phyloP scores from a whole-genome alignment of 2,797 vertebrate genomes.

The Pterois miles region DNA sequence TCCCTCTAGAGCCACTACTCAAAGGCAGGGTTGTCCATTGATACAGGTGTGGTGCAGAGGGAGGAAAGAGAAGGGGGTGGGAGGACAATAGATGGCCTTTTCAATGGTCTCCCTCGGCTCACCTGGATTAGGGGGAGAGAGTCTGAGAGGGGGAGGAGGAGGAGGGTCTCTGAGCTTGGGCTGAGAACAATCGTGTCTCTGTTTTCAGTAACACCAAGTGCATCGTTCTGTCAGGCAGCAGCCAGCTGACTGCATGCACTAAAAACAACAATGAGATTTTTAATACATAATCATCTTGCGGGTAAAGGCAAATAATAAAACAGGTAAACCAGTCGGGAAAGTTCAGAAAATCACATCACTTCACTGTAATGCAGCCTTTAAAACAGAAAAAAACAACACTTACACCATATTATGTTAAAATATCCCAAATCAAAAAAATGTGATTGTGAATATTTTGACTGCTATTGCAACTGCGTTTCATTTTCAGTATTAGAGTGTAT shows the following conservation, averaged over 20 bases:
- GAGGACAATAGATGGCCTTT: constrained; percentile 70
- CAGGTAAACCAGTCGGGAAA: too few species aligned
- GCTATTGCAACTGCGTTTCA: too few species aligned
- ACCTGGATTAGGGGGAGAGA: constrained; percentile 63
- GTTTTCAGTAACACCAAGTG: constrained; percentile 63
- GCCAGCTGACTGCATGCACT: constrained; percentile 43
- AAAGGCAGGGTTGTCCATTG: constrained; percentile 67
- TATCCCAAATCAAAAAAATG: too few species aligned
- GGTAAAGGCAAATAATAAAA: too few species aligned
- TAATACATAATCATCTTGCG: too few species aligned
- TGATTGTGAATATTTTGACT: too few species aligned
- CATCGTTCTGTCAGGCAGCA: constrained; percentile 58
- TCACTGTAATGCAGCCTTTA: too few species aligned
- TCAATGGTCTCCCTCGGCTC: constrained; percentile 51
- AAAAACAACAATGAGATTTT: constrained; percentile 21
- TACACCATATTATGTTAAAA: too few species aligned
- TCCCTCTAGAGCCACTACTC: constrained; percentile 62
- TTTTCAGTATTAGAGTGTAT: too few species aligned
- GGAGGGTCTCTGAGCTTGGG: constrained; percentile 45
- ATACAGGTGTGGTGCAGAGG: constrained; percentile 72
- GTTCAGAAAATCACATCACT: too few species aligned
- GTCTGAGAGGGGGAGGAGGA: constrained; percentile 23
- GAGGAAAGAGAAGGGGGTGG: background rate
- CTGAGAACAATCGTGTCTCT: constrained; percentile 72
- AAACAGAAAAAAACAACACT: too few species aligned